A percentile compares a stretch with the other conserved stretches of the same genome.
Evolutionary conservation across 2,113 vertebrate species (phyloP).

Genomic region (Electrona antarctica): DNA sequence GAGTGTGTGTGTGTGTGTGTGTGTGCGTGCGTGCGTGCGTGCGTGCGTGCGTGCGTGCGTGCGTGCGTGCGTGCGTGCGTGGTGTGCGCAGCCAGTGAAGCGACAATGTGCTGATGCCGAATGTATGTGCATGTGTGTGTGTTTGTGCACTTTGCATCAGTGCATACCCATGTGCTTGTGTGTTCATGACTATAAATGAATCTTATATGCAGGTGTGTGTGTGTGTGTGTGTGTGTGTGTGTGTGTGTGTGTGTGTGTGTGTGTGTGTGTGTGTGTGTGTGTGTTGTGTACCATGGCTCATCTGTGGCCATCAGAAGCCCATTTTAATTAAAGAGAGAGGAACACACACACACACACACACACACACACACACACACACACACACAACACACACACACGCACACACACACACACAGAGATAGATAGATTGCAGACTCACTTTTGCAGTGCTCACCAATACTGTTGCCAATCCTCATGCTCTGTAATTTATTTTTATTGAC

Average conservation of each 20-base stretch:
- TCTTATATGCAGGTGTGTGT: not conserved
- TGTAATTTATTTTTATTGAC: conserved; percentile 52
- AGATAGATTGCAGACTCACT: conserved; percentile 2
- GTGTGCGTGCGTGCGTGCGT: conserved; percentile 23
- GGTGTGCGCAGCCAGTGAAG: conserved; percentile 32
- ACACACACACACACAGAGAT: not conserved
- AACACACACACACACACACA: not conserved
- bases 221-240: conserved; percentile 9
- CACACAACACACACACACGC: not conserved
- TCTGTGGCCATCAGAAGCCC: conserved; percentile 57
- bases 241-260: not conserved
- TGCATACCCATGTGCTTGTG: not conserved
- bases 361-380: conserved; percentile 5
- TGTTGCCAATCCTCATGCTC: conserved; percentile 48
- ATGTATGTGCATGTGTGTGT: conserved; percentile 8
- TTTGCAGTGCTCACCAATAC: conserved; percentile 55
- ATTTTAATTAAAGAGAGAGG: conserved; percentile 63
- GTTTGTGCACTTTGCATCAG: not conserved
- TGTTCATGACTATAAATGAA: not conserved
- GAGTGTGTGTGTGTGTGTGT: conserved; percentile 22
- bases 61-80: conserved; percentile 11
- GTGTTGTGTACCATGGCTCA: conserved; percentile 23
- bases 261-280: not conserved
- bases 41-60: not conserved
- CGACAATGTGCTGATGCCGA: conserved; percentile 40